phyloP scores from a whole-genome alignment of 2,888 invertebrate genomes.

The Apotomis betuletana region DNA sequence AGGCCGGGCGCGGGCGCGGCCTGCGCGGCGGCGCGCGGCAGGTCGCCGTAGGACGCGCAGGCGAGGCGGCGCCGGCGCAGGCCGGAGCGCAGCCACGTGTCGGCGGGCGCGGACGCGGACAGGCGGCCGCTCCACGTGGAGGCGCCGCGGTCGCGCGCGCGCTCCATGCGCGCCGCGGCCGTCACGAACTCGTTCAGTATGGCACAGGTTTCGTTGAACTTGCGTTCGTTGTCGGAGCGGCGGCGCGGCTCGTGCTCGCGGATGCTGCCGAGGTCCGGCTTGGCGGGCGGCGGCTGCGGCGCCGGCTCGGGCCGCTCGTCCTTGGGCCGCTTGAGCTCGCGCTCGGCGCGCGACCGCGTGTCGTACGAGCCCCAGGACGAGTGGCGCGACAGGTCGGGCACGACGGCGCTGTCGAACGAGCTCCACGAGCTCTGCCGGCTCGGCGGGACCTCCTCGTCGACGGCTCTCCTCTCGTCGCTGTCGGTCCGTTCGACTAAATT shows the following conservation, averaged over 20 bases:
- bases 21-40: slow-evolving; percentile 62
- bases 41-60: slow-evolving; percentile 72
- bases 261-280: slow-evolving; percentile 68
- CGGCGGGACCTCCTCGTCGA: slow-evolving; percentile 63
- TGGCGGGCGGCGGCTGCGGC: slow-evolving; percentile 48
- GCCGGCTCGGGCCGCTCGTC: slow-evolving; percentile 43
- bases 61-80: slow-evolving; percentile 72
- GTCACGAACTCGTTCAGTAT: slow-evolving; percentile 83
- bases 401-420: slow-evolving; percentile 90
- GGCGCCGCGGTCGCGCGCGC: slow-evolving; percentile 66
- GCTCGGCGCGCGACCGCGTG: slow-evolving; percentile 66
- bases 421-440: slow-evolving; percentile 90
- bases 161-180: slow-evolving; percentile 71
- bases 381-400: slow-evolving; percentile 88
- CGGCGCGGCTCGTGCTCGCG: slow-evolving; percentile 65
- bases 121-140: slow-evolving; percentile 79
- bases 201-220: slow-evolving; percentile 84
- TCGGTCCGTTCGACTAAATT: slow-evolving; percentile 88
- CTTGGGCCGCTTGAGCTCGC: slow-evolving; percentile 55
- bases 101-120: slow-evolving; percentile 86
- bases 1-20: slow-evolving; percentile 84
- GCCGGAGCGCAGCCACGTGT: slow-evolving; percentile 77
- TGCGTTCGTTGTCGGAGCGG: slow-evolving; percentile 70
- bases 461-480: slow-evolving; percentile 64
- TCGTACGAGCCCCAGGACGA: slow-evolving; percentile 93